These are phyloP conservation scores for Crotophaga sulcirostris DNA, from an alignment of 2,113 vertebrate genomes.

Conservation along the genomic window DNA sequence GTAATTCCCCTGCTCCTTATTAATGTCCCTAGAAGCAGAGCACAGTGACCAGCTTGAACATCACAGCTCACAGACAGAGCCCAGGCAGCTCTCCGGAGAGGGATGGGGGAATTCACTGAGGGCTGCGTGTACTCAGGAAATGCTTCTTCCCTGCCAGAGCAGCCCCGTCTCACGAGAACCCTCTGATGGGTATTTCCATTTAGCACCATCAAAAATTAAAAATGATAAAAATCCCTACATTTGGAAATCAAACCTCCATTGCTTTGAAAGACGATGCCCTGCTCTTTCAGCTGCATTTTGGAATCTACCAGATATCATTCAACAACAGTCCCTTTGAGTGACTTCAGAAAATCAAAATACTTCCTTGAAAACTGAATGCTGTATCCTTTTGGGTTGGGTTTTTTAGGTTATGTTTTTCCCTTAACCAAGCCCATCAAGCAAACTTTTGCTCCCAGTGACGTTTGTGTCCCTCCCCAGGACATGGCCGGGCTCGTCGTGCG, in stretches of 20 bases:
- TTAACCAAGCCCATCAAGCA: background rate
- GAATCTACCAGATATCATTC: background rate
- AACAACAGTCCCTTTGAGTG: background rate
- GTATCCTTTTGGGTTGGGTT: background rate
- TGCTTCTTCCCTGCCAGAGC: background rate
- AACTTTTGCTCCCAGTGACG: background rate
- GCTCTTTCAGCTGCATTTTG: background rate
- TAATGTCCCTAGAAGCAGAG: background rate
- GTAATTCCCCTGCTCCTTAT: background rate
- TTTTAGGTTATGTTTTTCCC: background rate
- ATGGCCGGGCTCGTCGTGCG: background rate
- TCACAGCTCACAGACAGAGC: background rate
- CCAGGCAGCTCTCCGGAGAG: background rate
- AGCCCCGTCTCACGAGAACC: background rate
- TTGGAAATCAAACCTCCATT: background rate
- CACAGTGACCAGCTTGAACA: background rate
- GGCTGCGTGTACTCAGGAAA: background rate
- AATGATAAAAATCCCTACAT: background rate
- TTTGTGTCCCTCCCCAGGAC: background rate
- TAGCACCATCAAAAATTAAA: conserved; percentile 35
- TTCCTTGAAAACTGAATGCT: background rate
- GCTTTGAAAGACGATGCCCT: background rate
- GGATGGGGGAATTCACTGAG: background rate
- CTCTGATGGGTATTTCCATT: background rate
- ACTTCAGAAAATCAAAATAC: background rate